Evolutionary conservation across 2,113 vertebrate species (phyloP), one percentile per base, ranked within the genome.

Genomic region (Alaudala cheleensis): DNA sequence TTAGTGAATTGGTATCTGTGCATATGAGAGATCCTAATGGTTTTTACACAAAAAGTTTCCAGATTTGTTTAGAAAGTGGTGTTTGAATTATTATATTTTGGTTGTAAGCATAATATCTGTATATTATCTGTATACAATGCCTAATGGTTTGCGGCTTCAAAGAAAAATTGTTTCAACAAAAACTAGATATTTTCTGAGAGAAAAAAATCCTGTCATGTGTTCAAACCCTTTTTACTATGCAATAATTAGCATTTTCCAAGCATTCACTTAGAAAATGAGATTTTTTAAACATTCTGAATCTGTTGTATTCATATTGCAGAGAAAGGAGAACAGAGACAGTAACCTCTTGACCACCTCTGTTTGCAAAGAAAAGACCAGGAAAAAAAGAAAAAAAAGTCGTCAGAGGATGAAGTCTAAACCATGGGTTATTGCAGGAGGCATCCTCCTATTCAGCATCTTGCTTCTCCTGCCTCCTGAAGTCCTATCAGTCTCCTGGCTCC

Each of bases 11-110:
- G 45, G 57, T 62, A 72, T 73, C 96, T 95, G 73, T 81, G 73
- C 80, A 90, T 93, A 62, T 80, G 56, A 91, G 88, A 81, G 87
- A 96, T 95, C 70, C 60, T 85, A 94, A 93, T 26, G 53, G 24
- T 69, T 90, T 92, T 90, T 82, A 86, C 80, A 94, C 39, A 85
- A 93, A 97, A 95, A 86, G 50, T 66, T 92, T 82, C 66, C 49
- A 86, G 79, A 49, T 96, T 96, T 94, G 91, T 95, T 96, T 92
- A 92, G 74, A 83, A 86, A 96, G 70, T 58, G 57, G 51, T 72
- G 50, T 81, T 97, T 92, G 86, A 85, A 91, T 92, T 39, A 87
- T 86, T 90, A 33, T 72, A 34, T 80, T 96, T 94, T 95, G 10
- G 65, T 80, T 91, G 78, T 49, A 58, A 86, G 28, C n/a, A 45